Base-by-base conservation (phyloP, 2,113 vertebrate species). In the Trachemys scripta region DNA sequence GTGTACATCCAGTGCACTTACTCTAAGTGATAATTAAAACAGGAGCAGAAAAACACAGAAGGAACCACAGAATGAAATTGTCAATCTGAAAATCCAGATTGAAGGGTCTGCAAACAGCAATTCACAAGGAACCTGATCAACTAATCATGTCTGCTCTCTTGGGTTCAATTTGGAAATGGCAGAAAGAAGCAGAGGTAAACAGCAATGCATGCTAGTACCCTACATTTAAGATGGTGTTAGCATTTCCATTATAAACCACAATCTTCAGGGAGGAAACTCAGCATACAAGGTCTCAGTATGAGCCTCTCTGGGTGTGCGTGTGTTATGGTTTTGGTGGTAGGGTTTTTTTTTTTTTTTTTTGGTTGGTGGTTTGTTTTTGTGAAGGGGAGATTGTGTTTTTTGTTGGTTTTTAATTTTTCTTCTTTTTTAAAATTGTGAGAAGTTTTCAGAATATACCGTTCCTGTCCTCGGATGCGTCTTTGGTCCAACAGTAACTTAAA, bases 11-110 rank as follows among this genome's bases (percentile, higher is more conserved):
- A 96, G 94, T 98, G 96, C 96, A 97, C 93, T 98, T 98, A 98
- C 95, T 98, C 97, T 93, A 98, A 98, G 97, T 98, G 98, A 98
- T 99, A 99, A 99, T 99, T 99, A 98, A 98, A 98, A 98, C 96
- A 78, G 97, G 98, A 98, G 95, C 96, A 95, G 95, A 89, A 97
- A 97, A 98, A 98, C 98, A 96, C 98, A 98, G 95, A 98, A 98
- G 92, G 59, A 97, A 92, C 19, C 95, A 97, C 96, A 95, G 97
- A 98, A 98, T 98, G 96, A 98, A 99, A 98, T 96, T 98, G 97
- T 98, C 98, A 98, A 95, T 98, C 97, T 98, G 86, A 97, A 98
- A 98, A 92, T 96, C 83, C 93, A 95, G 76, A 97, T 94, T 94
- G 90, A 98, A 98, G 97, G 98, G 98, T 97, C 96, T 97, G 93